Percentiles rank a stretch among this genome's conserved stretches.
These are phyloP conservation scores for Laothoe populi DNA, from an alignment of 2,888 invertebrate species.

Conservation along the genomic window DNA sequence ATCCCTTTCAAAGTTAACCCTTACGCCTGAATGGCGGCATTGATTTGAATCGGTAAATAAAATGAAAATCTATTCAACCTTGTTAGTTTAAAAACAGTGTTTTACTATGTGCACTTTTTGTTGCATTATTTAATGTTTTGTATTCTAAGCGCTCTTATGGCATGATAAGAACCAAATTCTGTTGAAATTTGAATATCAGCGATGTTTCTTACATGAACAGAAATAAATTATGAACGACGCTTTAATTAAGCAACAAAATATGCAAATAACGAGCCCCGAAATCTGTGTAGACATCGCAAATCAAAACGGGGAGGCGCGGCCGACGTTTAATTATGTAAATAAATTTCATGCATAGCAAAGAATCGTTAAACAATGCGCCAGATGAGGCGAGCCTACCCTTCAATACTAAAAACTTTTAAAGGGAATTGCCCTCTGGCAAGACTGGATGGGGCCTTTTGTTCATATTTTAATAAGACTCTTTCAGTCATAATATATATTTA, in stretches of 20 bases:
- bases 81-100: conserved; percentile 10
- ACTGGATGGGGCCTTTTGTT: conserved; percentile 61
- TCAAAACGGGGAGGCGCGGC: conserved; percentile 69
- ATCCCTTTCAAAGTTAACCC: conserved; percentile 76
- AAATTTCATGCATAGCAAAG: conserved; percentile 79
- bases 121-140: background rate
- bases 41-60: conserved; percentile 78
- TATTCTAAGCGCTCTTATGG: background rate
- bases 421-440: conserved; percentile 66
- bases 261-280: conserved; percentile 69
- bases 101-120: background rate
- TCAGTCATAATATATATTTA: conserved; percentile 24
- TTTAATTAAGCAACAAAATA: conserved; percentile 72
- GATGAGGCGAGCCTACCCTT: conserved; percentile 66
- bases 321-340: conserved; percentile 82
- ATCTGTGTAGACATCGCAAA: conserved; percentile 78
- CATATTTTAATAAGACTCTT: conserved; percentile 44
- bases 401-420: conserved; percentile 69
- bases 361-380: conserved; percentile 77
- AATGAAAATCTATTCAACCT: conserved; percentile 39
- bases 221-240: conserved; percentile 27
- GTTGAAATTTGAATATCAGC: background rate
- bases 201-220: conserved; percentile 16
- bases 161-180: background rate
- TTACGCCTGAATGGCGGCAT: conserved; percentile 66